Conservation (phyloP, 2,888 invertebrate species). For the Melanostoma mellinum region DNA sequence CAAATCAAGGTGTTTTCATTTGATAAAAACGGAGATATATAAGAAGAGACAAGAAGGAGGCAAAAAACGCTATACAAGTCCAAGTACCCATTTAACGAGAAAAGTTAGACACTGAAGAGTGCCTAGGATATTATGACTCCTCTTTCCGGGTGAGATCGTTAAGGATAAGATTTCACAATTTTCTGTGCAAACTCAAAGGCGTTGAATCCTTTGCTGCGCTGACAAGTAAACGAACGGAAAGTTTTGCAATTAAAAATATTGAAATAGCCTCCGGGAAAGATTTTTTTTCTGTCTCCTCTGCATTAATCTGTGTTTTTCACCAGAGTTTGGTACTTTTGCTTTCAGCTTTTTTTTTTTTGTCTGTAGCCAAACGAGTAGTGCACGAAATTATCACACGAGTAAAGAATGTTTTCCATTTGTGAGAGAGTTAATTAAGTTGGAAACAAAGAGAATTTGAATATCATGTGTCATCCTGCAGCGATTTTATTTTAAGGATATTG, state of each 20-base stretch:
- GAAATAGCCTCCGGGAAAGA: neutral
- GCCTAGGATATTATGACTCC: constrained; percentile 8
- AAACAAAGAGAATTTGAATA: too few species aligned
- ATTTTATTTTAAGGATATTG: too few species aligned
- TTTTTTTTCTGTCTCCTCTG: neutral
- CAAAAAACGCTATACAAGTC: constrained; percentile 8
- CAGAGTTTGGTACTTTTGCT: too few species aligned
- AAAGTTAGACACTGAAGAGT: constrained; percentile 41
- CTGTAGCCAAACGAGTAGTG: too few species aligned
- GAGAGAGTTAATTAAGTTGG: too few species aligned
- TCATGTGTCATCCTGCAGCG: too few species aligned
- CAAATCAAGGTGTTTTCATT: constrained; percentile 40
- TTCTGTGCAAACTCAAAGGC: constrained; percentile 9
- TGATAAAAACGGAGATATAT: neutral
- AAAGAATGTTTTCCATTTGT: too few species aligned
- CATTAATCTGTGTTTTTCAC: too few species aligned
- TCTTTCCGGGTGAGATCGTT: constrained; percentile 7
- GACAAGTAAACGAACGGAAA: constrained; percentile 13
- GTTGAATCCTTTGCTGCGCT: constrained; percentile 3
- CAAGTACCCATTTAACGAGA: constrained; percentile 35
- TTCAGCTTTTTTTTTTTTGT: too few species aligned
- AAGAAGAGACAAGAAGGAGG: neutral
- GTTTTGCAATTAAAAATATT: constrained; percentile 34
- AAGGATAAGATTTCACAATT: constrained; percentile 12
- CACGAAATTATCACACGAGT: too few species aligned